Evolutionary conservation across 1,140 invertebrate genomes (phyloP), one percentile per base, ranked within the genome.

Genomic region (Philopotamus ludificatus): DNA sequence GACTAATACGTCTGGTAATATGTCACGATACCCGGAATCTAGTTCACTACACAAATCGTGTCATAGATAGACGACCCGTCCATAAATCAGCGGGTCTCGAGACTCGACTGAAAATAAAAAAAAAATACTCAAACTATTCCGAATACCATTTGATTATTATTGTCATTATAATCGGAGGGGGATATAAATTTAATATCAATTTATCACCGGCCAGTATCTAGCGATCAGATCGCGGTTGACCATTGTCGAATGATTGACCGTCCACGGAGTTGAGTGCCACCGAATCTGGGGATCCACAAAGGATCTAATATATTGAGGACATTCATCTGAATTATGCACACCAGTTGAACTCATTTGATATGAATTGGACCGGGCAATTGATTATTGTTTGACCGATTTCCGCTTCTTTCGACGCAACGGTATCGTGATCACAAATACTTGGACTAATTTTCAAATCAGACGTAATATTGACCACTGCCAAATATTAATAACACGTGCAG

Each of bases 161-260:
- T 39, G 54, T 39, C 21, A 57, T 57, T 57, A 22, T 53, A 53
- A 53, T 53, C 22, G 50, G 23, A 25, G 21, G 54, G 42, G 42
- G 57, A 23, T 41, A 60, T 60, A 60, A 60, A 60, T 60, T 60
- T 22, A 60, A 26, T 47, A 47, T 60, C 42, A 60, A 60, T 60
- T 60, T 60, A 60, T 60, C 57, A 57, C 9, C 9, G 44, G 22
- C 18, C 7, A 18, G 25, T 47, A 60, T 60, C 57, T 60, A 16
- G 41, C 57, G 57, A 60, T 60, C 44, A 42, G 42, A 47, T 47
- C 57, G 57, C 3, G 55, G 55, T 21, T 44, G 57, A 47, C 28
- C 55, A 47, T 47, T 47, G 44, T 47, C 8, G 44, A 47, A 15
- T 15, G 44, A 47, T 47, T 47, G 44, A 47, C 44, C 44, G 44